These are phyloP conservation scores for Chaenogobius annularis DNA, from an alignment of 2,113 vertebrate genomes.

Conservation along the genomic window DNA sequence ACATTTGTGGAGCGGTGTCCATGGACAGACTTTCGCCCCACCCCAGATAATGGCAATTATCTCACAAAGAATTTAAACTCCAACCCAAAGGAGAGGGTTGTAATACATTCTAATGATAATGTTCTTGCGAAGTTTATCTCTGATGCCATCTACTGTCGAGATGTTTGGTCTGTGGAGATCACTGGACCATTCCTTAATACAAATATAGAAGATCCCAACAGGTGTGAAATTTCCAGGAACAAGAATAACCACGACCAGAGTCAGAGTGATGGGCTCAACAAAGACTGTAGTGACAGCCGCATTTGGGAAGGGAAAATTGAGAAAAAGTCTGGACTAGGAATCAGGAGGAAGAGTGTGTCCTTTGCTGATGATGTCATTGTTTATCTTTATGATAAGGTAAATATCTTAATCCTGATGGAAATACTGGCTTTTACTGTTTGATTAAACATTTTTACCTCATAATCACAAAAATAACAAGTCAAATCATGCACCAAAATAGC, in stretches of 20 bases:
- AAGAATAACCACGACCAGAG: constrained; percentile 27
- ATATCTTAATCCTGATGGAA: neutral
- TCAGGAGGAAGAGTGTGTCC: constrained; percentile 82
- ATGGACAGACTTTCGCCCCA: constrained; percentile 16
- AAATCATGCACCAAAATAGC: neutral
- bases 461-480: neutral
- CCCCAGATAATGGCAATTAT: constrained; percentile 18
- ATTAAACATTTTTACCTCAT: neutral
- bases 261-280: neutral
- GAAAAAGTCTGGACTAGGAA: constrained; percentile 21
- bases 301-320: neutral
- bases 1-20: neutral
- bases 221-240: constrained; percentile 46
- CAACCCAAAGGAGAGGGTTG: neutral
- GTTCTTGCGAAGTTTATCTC: neutral
- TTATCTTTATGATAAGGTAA: constrained; percentile 92
- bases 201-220: neutral
- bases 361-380: constrained; percentile 89
- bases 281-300: neutral
- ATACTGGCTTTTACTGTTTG: neutral
- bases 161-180: constrained; percentile 2
- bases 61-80: constrained; percentile 16
- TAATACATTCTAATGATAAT: constrained; percentile 29
- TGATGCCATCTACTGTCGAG: constrained; percentile 3
- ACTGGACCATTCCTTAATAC: neutral